Evolutionary conservation across 2,113 vertebrate species (phyloP).

Genomic region (Apeltes quadracus): DNA sequence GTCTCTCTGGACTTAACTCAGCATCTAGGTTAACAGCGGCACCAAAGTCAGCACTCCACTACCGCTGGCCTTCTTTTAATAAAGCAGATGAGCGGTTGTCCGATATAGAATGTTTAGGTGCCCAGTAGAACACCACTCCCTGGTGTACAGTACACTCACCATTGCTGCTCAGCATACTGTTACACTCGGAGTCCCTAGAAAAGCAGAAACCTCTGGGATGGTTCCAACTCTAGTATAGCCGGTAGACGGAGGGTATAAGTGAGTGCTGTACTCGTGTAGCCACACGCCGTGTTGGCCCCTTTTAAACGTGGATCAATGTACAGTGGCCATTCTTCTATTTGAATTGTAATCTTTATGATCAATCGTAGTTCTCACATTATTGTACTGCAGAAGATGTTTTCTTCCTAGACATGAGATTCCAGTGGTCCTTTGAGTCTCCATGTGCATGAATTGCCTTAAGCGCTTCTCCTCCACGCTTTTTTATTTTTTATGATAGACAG

Average conservation of each 20-base stretch:
- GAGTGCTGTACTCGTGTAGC: background rate
- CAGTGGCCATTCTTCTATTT: background rate
- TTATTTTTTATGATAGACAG: background rate
- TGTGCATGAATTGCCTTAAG: background rate
- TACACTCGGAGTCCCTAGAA: background rate
- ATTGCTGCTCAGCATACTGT: background rate
- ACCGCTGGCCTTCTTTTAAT: conserved; percentile 19
- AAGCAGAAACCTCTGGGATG: background rate
- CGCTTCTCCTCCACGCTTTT: background rate
- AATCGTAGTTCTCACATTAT: background rate
- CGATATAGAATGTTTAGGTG: background rate
- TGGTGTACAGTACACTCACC: background rate
- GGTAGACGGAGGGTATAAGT: no score
- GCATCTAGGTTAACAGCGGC: conserved; percentile 34
- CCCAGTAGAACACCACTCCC: background rate
- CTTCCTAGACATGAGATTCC: background rate
- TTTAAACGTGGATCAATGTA: background rate
- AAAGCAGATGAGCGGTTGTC: background rate
- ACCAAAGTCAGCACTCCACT: background rate
- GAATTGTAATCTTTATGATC: background rate
- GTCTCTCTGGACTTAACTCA: conserved; percentile 15
- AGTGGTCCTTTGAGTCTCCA: background rate
- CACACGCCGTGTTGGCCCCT: no score
- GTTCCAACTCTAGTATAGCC: background rate
- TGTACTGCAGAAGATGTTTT: background rate